These are phyloP conservation scores for Schizopygopsis malacanthus DNA, from an alignment of 2,797 vertebrate species.

Conservation along the genomic window DNA sequence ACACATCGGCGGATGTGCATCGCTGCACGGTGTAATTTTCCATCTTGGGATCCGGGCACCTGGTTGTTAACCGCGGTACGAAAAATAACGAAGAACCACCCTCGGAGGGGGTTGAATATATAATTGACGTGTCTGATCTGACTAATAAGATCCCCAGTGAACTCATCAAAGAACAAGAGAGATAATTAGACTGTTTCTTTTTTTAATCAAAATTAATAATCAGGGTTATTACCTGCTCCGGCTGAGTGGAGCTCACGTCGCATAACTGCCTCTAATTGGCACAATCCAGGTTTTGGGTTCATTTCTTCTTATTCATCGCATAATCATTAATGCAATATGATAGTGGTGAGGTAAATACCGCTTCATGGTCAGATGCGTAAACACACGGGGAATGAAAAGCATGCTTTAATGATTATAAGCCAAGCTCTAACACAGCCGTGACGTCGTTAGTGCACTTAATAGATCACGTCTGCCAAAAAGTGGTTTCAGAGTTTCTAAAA, in stretches of 20 bases:
- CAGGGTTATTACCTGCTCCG: conserved; percentile 57
- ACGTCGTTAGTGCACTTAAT: not conserved
- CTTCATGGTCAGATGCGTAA: not conserved
- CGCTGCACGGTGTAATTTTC: conserved; percentile 50
- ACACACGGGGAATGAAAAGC: not conserved
- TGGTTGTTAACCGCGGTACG: conserved; percentile 60
- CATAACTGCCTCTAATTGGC: conserved; percentile 40
- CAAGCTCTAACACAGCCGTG: not conserved
- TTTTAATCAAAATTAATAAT: conserved; percentile 71
- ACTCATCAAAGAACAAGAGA: conserved; percentile 75
- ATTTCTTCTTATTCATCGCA: conserved; percentile 14
- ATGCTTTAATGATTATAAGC: not conserved
- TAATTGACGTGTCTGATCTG: conserved; percentile 73
- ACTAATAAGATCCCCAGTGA: conserved; percentile 79
- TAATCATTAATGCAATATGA: conserved; percentile 28
- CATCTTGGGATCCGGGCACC: conserved; percentile 43
- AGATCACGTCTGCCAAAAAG: not conserved
- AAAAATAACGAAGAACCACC: conserved; percentile 63
- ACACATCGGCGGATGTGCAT: conserved; percentile 45
- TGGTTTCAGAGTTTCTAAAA: not conserved
- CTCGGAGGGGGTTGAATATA: conserved; percentile 61
- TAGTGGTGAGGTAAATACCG: conserved; percentile 22
- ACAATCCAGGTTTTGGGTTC: conserved; percentile 41
- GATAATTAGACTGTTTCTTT: conserved; percentile 73
- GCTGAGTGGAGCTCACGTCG: conserved; percentile 24